Evolutionary conservation across 2,797 vertebrate species (phyloP).

Genomic region (Sebastiscus tertius): DNA sequence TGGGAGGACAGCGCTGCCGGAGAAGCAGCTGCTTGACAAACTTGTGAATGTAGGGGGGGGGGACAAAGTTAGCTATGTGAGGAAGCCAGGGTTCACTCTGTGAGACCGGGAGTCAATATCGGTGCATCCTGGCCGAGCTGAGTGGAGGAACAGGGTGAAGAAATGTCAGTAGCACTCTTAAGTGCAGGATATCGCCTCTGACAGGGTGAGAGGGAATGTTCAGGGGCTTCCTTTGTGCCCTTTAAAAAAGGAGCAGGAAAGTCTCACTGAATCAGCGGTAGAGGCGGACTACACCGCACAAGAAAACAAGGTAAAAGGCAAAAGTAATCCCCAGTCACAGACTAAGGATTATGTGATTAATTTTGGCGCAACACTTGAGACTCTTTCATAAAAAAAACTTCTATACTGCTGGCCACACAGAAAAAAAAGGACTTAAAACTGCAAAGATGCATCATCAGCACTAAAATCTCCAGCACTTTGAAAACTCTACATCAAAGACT

Average conservation of each 20-base stretch:
- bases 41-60: neutral
- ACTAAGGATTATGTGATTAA: conserved; percentile 16
- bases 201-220: neutral
- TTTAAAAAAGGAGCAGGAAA: neutral
- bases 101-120: conserved; percentile 9
- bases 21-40: conserved; percentile 43
- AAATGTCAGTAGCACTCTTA: neutral
- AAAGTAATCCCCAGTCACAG: neutral
- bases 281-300: neutral
- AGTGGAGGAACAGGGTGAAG: neutral
- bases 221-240: neutral
- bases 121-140: neutral
- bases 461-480: conserved; percentile 8
- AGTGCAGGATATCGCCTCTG: neutral
- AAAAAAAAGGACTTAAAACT: neutral
- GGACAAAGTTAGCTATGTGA: conserved; percentile 20
- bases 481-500: conserved; percentile 39
- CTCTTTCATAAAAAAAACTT: neutral
- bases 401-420: neutral
- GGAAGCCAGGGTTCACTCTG: neutral
- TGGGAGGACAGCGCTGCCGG: conserved; percentile 11
- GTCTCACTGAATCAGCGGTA: neutral
- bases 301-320: neutral
- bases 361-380: neutral
- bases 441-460: conserved; percentile 8